Base-by-base conservation (phyloP, 2,888 invertebrate species). In the Agriotes lineatus region DNA sequence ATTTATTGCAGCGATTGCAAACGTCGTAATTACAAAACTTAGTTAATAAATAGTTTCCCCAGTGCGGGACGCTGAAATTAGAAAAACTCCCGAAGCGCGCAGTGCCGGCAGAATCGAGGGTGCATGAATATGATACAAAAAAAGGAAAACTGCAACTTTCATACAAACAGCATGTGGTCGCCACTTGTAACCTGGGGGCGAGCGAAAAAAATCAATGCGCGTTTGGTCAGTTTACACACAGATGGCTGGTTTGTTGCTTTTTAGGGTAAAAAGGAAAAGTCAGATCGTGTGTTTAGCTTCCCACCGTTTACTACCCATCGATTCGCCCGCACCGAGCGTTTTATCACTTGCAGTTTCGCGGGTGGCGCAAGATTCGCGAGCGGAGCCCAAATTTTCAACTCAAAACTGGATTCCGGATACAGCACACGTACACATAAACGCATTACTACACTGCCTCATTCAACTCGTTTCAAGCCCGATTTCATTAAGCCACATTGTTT, bases 391-490 rank as follows among this genome's bases (percentile, higher is more conserved):
- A 76, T 76, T 75, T 76, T 74, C 75, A 77, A 75, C 74, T 74
- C 72, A 74, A 77, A 75, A 74, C 73, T 70, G 59, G 74, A 70
- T 75, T 68, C 42, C n/a, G 67, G 70, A 77, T 73, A 69, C 79
- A 69, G 70, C 71, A 69, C 78, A 75, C 77, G 79, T 79, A 70
- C 72, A 70, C 67, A 76, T 77, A 78, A 79, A 77, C 76, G 77
- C 72, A 78, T 78, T 78, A 78, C 78, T 70, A 73, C 75, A 74
- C 74, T 74, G 76, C 75, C 76, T 77, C 81, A 83, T 84, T 84
- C 84, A 83, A 84, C 83, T 84, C 83, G 83, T 83, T 84, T 81
- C 80, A 78, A 82, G 83, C 82, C 82, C 82, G 83, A 84, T 84
- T 84, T 83, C 83, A 84, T 84, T 84, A 84, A 81, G 80, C 80